Evolutionary conservation across 1,140 invertebrate species (phyloP), one percentile per base, ranked within the genome.

Genomic region (Vollenhovia emeryi): DNA sequence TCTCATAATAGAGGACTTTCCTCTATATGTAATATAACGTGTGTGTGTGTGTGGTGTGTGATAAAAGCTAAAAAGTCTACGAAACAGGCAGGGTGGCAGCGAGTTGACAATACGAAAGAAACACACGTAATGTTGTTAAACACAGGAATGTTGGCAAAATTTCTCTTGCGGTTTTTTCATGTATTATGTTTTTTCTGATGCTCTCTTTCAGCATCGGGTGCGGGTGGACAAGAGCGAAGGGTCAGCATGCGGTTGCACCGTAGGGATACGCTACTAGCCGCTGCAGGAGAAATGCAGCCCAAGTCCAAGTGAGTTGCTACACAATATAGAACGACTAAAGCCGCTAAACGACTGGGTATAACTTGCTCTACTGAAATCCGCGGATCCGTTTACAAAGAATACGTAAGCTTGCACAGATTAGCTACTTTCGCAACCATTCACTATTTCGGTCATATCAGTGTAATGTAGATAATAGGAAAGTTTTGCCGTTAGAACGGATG

Each of bases 231-330:
- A 83, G 95, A 95, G 87, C 93, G 95, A 90, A 92, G 95, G 84
- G 93, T 95, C 89, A 95, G 93, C 80, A 94, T 95, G 93, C 93
- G 95, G 89, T 90, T 95, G 83, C 93, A 94, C 76, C 93, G 94
- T 91, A 94, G 89, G 75, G 91, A 92, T 68, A 86, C 92, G 40
- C 88, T 90, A 60, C 82, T 86, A 68, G 86, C 91, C 55, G 88
- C 92, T 85, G 90, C 92, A 79, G 92, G 91, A 50, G 94, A 93
- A 91, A 93, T 94, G 91, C 92, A 92, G 86, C 91, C 92, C 69
- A 95, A 95, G 89, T 94, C 94, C 91, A 95, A 95, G 95, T 95
- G 93, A 95, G 95, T 95, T 94, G 85, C 89, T 87, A 90, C 68
- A 85, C 36, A 30, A 79, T 83, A 52, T 24, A 50, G 75, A 64